These are phyloP conservation scores for Dryobotodes eremita DNA, from an alignment of 2,888 invertebrate genomes.

Conservation along the genomic window DNA sequence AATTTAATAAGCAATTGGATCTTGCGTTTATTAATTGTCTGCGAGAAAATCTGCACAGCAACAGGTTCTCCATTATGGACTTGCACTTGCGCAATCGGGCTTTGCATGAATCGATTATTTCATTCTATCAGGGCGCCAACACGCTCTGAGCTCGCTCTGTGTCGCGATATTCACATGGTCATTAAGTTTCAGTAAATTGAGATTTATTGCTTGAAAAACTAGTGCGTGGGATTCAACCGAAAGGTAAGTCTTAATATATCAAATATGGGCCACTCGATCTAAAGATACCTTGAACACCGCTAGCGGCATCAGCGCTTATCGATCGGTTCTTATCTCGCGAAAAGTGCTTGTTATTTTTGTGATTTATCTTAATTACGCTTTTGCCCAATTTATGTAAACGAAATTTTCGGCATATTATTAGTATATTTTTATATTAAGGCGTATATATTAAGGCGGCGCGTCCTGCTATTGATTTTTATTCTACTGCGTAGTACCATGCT, in stretches of 20 bases:
- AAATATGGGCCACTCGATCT: neutral
- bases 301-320: neutral
- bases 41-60: neutral
- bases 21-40: neutral
- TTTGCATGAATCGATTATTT: slow-evolving; percentile 50
- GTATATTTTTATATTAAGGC: slow-evolving; percentile 23
- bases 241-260: slow-evolving; percentile 5
- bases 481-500: slow-evolving; percentile 23
- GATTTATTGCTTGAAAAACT: neutral
- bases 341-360: neutral
- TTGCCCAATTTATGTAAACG: neutral
- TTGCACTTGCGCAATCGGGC: slow-evolving; percentile 57
- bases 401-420: neutral
- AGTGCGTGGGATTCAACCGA: neutral
- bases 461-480: slow-evolving; percentile 6
- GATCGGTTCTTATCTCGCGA: neutral
- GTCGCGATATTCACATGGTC: neutral
- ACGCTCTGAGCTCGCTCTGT: slow-evolving; percentile 5
- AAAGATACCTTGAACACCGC: slow-evolving; percentile 1
- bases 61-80: slow-evolving; percentile 11
- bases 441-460: slow-evolving; percentile 34
- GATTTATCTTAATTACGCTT: neutral
- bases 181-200: neutral
- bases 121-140: slow-evolving; percentile 2
- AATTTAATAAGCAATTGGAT: neutral